A percentile compares a stretch with the other conserved stretches of the same genome.
Evolutionary conservation across 2,888 invertebrate species (phyloP).

Genomic region (Poecilus cupreus): DNA sequence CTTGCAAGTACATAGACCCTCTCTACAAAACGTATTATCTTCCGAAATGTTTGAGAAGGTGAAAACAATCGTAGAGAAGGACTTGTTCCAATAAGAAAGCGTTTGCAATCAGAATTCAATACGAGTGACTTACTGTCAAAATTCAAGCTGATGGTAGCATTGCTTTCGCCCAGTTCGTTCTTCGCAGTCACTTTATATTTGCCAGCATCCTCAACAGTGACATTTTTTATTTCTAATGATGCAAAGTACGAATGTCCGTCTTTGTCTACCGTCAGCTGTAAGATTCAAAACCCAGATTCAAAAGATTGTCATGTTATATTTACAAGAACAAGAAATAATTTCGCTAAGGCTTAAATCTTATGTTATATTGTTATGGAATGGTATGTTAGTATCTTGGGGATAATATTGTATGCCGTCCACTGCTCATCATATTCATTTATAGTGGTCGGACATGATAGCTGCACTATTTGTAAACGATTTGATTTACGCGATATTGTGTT

Average conservation of each 20-base stretch:
- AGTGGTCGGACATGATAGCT: slow-evolving; percentile 49
- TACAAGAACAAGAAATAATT: not conserved
- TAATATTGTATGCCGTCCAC: slow-evolving; percentile 45
- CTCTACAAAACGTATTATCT: slow-evolving; percentile 44
- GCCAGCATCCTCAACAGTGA: slow-evolving; percentile 97
- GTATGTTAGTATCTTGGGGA: slow-evolving; percentile 3
- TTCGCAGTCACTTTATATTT: slow-evolving; percentile 98
- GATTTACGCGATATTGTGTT: slow-evolving; percentile 51
- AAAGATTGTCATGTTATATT: slow-evolving; percentile 6
- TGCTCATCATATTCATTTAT: slow-evolving; percentile 55
- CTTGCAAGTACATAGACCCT: slow-evolving; percentile 45
- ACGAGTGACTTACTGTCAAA: slow-evolving; percentile 93
- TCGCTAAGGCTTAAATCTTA: not conserved
- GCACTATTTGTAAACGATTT: not conserved
- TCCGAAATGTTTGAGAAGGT: slow-evolving; percentile 21
- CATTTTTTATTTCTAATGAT: slow-evolving; percentile 93
- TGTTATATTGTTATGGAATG: not conserved
- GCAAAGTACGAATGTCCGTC: slow-evolving; percentile 96
- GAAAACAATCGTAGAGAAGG: slow-evolving; percentile 40
- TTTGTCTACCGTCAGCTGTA: slow-evolving; percentile 89
- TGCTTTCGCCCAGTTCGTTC: slow-evolving; percentile 98
- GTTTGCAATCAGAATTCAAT: slow-evolving; percentile 42
- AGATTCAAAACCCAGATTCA: slow-evolving; percentile 62
- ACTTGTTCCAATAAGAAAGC: slow-evolving; percentile 46
- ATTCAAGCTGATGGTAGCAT: slow-evolving; percentile 97